Percentiles rank a stretch among this genome's conserved stretches.
Evolutionary conservation across 2,113 vertebrate species (phyloP).

Genomic region (Passer montanus): DNA sequence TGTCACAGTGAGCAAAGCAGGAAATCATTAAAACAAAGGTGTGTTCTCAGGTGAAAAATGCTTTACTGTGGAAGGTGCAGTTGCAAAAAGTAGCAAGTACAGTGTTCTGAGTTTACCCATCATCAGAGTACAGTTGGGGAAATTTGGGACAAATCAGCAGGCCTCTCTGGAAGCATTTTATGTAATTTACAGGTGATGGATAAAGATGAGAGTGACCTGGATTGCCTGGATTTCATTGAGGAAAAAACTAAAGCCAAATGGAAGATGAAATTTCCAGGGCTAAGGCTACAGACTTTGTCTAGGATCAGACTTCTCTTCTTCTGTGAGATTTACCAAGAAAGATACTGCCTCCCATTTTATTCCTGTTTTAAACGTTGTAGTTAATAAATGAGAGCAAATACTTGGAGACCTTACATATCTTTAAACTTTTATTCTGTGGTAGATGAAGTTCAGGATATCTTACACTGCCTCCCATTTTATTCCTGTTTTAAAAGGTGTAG

Average conservation of each 20-base stretch:
- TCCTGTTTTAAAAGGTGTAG: neutral
- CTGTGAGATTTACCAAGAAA: neutral
- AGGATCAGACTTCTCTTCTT: neutral
- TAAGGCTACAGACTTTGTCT: neutral
- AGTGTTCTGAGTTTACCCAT: neutral
- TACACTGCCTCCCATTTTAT: neutral
- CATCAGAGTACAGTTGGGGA: neutral
- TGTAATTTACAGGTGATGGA: neutral
- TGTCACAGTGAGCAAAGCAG: neutral
- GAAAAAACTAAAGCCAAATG: slow-evolving; percentile 21
- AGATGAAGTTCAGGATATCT: neutral
- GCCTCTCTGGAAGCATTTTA: neutral
- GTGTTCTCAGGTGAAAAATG: neutral
- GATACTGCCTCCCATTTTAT: neutral
- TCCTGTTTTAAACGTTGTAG: neutral
- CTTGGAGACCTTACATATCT: rapidly evolving
- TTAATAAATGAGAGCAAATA: neutral
- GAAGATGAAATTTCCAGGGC: slow-evolving; percentile 27
- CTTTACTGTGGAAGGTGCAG: neutral
- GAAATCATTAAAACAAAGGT: neutral
- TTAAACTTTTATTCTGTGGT: neutral
- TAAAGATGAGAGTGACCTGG: neutral
- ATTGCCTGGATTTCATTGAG: slow-evolving; percentile 5
- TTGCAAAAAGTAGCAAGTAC: neutral
- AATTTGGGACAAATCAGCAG: neutral